Conservation (phyloP, 1,140 invertebrate species). For the Physella acuta region DNA sequence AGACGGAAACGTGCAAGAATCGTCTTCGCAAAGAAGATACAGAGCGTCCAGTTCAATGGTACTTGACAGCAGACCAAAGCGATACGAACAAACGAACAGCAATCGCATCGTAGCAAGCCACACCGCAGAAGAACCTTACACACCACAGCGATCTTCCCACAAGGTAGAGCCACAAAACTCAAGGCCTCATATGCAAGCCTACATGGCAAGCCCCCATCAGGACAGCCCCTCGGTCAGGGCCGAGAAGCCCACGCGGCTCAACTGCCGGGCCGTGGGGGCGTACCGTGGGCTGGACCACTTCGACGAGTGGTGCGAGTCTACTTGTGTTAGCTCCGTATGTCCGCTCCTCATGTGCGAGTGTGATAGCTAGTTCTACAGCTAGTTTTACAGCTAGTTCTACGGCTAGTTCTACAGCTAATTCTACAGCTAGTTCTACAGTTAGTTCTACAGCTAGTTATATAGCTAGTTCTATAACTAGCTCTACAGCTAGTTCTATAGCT, state of each 20-base stretch:
- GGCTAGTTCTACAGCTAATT: no score
- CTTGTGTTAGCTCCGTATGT: constrained; percentile 29
- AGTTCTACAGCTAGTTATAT: no score
- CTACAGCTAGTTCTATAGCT: no score
- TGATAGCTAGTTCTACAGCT: constrained; percentile 3
- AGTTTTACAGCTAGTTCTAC: no score
- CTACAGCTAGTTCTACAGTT: no score
- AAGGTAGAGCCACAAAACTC: background rate
- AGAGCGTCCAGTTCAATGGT: background rate
- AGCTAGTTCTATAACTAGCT: no score
- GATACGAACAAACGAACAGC: background rate
- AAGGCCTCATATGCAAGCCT: background rate
- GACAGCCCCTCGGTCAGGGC: no score
- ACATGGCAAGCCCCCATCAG: background rate
- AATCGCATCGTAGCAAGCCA: background rate
- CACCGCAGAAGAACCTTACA: background rate
- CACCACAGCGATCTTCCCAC: background rate
- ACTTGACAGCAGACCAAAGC: background rate
- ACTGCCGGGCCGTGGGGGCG: constrained; percentile 28
- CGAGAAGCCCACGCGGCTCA: background rate
- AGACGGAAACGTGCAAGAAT: no score
- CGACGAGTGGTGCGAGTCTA: constrained; percentile 35
- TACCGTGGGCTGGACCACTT: constrained; percentile 28
- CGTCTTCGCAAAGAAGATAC: no score
- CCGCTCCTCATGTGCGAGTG: constrained; percentile 33